Conservation (phyloP, 2,888 invertebrate genomes). For the Sclerodermus sp. region DNA sequence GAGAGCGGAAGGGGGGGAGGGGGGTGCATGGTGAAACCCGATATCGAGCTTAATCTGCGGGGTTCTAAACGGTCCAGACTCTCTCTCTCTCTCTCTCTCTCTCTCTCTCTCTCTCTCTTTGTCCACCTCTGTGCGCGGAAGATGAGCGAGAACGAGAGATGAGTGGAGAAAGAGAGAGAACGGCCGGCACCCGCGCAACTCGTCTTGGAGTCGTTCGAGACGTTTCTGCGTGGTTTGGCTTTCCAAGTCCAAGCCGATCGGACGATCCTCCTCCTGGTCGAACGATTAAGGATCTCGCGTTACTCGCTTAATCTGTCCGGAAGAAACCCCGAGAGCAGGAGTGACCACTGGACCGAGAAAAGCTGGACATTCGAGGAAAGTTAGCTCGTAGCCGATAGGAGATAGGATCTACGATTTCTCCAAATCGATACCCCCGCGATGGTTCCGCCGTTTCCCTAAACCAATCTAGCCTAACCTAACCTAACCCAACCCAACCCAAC, state of each 20-base stretch:
- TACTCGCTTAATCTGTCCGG: constrained; percentile 28
- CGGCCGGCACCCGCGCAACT: constrained; percentile 15
- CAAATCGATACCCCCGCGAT: too few relatives aligned
- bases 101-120: too few relatives aligned
- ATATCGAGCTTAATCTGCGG: constrained; percentile 47
- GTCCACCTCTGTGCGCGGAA: too few relatives aligned
- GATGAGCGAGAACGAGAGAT: neutral
- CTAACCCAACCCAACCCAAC: too few relatives aligned
- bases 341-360: too few relatives aligned
- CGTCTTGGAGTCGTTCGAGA: constrained; percentile 10
- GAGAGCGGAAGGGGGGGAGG: constrained; percentile 16
- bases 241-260: constrained; percentile 20
- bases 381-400: too few relatives aligned
- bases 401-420: too few relatives aligned
- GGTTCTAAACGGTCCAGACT: constrained; percentile 13
- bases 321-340: constrained; percentile 2
- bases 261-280: constrained; percentile 18
- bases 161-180: constrained; percentile 6
- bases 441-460: too few relatives aligned
- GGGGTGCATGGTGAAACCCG: constrained; percentile 43
- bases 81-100: neutral
- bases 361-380: too few relatives aligned
- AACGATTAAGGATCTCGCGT: constrained; percentile 35
- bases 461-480: too few relatives aligned
- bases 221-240: constrained; percentile 43